These are phyloP conservation scores for Hesperophylax magnus DNA, from an alignment of 1,140 invertebrate species.

Conservation along the genomic window DNA sequence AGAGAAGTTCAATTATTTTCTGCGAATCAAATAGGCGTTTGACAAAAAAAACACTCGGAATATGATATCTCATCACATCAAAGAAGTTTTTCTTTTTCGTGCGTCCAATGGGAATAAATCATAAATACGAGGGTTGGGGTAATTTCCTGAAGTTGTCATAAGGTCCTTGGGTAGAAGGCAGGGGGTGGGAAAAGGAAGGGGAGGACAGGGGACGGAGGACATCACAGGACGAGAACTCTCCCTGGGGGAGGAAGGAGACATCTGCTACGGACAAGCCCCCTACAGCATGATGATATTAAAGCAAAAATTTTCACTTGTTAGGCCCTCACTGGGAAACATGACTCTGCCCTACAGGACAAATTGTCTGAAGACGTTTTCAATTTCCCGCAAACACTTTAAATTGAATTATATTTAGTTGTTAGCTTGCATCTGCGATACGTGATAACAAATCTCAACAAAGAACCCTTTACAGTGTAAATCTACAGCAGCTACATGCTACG, in stretches of 20 bases:
- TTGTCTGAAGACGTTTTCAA: conserved; percentile 25
- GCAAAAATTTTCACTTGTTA: conserved; percentile 33
- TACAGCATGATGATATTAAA: conserved; percentile 33
- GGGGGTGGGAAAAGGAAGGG: neutral
- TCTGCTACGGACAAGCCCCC: conserved; percentile 24
- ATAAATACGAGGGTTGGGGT: conserved; percentile 21
- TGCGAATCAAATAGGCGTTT: neutral
- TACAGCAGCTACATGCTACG: too few relatives aligned
- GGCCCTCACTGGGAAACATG: conserved; percentile 13
- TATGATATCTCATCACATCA: conserved; percentile 22
- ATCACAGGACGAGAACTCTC: conserved; percentile 15
- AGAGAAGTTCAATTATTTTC: neutral
- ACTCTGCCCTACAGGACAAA: conserved; percentile 4
- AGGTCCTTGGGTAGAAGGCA: conserved; percentile 11
- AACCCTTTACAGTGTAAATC: too few relatives aligned
- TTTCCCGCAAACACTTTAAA: conserved; percentile 18
- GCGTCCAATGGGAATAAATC: conserved; percentile 32
- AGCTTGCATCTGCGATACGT: neutral
- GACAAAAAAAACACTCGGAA: neutral
- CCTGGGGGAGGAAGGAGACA: conserved; percentile 6
- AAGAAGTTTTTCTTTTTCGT: conserved; percentile 27
- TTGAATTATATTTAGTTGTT: neutral
- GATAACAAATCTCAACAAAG: too few relatives aligned
- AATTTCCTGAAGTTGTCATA: conserved; percentile 31
- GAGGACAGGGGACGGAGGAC: neutral